Percentiles rank a stretch among this genome's conserved stretches.
Evolutionary conservation across 1,140 invertebrate species (phyloP).

Genomic region (Heliconius congener): DNA sequence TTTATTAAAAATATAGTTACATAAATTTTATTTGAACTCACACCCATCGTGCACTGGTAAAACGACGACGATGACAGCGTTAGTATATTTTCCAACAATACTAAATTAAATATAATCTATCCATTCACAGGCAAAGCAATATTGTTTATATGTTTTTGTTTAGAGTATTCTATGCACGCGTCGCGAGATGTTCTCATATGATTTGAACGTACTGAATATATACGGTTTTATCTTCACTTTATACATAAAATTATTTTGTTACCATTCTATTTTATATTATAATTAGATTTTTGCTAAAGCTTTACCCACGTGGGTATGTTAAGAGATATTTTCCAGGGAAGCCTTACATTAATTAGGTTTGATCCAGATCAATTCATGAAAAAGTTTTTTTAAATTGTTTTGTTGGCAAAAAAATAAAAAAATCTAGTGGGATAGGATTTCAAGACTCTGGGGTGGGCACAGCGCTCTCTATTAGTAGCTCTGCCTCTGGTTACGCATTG

Average conservation of each 20-base stretch:
- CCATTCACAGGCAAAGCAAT: slow-evolving; percentile 19
- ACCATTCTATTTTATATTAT: background rate
- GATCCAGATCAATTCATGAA: too few species aligned
- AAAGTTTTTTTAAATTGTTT: too few species aligned
- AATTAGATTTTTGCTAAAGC: background rate
- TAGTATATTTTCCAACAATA: slow-evolving; percentile 16
- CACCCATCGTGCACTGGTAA: background rate
- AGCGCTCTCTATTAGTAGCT: too few species aligned
- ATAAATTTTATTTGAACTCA: background rate
- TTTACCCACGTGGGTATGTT: too few species aligned
- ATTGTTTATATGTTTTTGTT: slow-evolving; percentile 27
- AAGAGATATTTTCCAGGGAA: too few species aligned
- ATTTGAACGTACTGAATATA: slow-evolving; percentile 21
- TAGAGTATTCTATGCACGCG: slow-evolving; percentile 25
- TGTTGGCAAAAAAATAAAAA: too few species aligned
- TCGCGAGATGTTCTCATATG: slow-evolving; percentile 21
- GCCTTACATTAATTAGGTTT: too few species aligned
- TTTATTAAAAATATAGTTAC: too few species aligned
- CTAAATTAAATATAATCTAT: slow-evolving; percentile 26
- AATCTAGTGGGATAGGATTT: too few species aligned
- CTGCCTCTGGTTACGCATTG: too few species aligned
- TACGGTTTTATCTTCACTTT: slow-evolving; percentile 16
- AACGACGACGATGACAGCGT: background rate
- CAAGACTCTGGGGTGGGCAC: too few species aligned
- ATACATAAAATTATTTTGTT: slow-evolving; percentile 11